Percentiles rank a stretch among this genome's conserved stretches.
Conservation (phyloP, 2,113 vertebrate genomes). For the Ptilorrhoa leucosticta region DNA sequence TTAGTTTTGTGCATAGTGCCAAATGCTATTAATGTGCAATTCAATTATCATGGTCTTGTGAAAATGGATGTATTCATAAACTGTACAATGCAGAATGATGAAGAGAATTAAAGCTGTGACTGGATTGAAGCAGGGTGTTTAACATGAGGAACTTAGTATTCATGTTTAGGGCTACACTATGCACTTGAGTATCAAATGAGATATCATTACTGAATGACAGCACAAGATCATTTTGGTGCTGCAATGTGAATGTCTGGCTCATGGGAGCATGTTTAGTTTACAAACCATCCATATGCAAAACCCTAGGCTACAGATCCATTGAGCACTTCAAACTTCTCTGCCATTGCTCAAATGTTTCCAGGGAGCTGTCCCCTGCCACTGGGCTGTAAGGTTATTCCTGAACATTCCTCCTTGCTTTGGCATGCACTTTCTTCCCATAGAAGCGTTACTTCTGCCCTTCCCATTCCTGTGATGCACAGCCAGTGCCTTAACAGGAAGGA, state of each 20-base stretch:
- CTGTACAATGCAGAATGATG: conserved; percentile 39
- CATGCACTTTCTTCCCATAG: not conserved
- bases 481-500: not conserved
- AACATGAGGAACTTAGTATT: conserved; percentile 41
- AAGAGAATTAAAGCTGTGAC: conserved; percentile 47
- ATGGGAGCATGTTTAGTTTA: not conserved
- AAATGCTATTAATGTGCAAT: conserved; percentile 54
- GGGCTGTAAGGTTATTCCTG: conserved; percentile 10
- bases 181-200: conserved; percentile 45
- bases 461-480: not conserved
- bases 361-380: not conserved
- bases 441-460: not conserved
- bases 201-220: conserved; percentile 49
- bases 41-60: conserved; percentile 49
- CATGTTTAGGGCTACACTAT: conserved; percentile 19
- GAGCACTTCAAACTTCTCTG: not conserved
- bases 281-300: not conserved
- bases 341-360: not conserved
- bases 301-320: not conserved
- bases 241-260: not conserved
- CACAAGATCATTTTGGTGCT: conserved; percentile 3
- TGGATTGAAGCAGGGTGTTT: conserved; percentile 10
- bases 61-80: conserved; percentile 57
- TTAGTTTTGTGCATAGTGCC: conserved; percentile 29
- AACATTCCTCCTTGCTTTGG: conserved; percentile 5